Evolutionary conservation across 1,140 invertebrate genomes (phyloP).

Genomic region (Orussus abietinus): DNA sequence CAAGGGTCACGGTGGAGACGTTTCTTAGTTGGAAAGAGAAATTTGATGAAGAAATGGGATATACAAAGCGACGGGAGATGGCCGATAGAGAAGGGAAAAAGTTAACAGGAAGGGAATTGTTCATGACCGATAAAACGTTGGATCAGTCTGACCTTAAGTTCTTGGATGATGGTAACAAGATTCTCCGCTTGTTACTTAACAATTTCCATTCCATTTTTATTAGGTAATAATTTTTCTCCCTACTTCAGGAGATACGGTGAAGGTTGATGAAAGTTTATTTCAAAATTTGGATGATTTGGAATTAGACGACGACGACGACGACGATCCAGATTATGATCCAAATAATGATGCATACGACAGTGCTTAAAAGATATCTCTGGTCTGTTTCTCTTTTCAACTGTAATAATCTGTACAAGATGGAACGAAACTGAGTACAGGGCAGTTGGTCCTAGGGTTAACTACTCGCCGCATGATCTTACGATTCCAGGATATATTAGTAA

Average conservation of each 20-base stretch:
- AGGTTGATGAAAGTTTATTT: slow-evolving; percentile 92
- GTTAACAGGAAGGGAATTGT: slow-evolving; percentile 83
- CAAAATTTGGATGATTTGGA: slow-evolving; percentile 90
- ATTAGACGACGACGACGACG: slow-evolving; percentile 71
- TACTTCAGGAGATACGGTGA: slow-evolving; percentile 74
- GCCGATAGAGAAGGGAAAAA: slow-evolving; percentile 69
- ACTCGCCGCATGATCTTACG: too few species aligned
- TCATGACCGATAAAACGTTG: slow-evolving; percentile 85
- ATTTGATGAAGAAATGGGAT: slow-evolving; percentile 87
- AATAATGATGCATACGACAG: slow-evolving; percentile 30
- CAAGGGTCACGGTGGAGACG: slow-evolving; percentile 90
- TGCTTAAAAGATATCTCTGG: slow-evolving; percentile 26
- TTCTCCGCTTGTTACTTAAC: slow-evolving; percentile 12
- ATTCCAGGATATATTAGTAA: too few species aligned
- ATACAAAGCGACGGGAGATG: slow-evolving; percentile 69
- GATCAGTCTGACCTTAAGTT: slow-evolving; percentile 96
- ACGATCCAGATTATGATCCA: slow-evolving; percentile 60
- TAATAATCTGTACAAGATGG: too few species aligned
- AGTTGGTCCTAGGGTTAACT: too few species aligned
- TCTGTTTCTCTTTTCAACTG: too few species aligned
- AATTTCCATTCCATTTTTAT: slow-evolving; percentile 11
- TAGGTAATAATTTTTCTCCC: slow-evolving; percentile 17
- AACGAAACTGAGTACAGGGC: too few species aligned
- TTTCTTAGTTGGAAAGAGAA: slow-evolving; percentile 92
- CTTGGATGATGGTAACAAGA: slow-evolving; percentile 76